phyloP scores from a whole-genome alignment of 64 coral and sea anemone species.

The Pocillopora verrucosa region DNA sequence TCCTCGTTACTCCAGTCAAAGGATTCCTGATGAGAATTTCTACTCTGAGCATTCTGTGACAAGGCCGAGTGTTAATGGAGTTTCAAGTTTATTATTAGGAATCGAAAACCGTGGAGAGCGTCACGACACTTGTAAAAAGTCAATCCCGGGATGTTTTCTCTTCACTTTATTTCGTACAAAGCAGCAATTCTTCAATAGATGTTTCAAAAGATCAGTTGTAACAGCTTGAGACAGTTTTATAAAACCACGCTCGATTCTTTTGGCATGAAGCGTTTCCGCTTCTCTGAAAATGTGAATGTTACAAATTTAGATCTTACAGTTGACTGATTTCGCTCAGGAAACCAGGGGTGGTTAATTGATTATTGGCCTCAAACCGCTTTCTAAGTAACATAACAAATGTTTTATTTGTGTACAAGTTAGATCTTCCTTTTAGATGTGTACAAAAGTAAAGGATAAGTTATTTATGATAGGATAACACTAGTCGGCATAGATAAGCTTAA shows the following conservation, averaged over 20 bases:
- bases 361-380: background rate
- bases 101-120: no score
- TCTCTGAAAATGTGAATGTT: background rate
- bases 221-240: background rate
- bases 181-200: no score
- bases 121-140: no score
- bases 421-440: background rate
- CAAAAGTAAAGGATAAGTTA: background rate
- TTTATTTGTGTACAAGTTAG: background rate
- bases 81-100: no score
- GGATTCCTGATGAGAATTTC: background rate
- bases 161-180: no score
- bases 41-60: background rate
- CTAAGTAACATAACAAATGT: background rate
- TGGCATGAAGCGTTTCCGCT: background rate
- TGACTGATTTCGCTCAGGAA: background rate
- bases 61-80: no score
- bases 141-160: no score
- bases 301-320: background rate
- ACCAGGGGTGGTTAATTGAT: constrained; percentile 7
- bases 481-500: constrained; percentile 11
- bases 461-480: background rate
- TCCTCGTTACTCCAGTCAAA: background rate
- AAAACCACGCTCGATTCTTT: background rate
- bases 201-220: background rate